phyloP scores from a whole-genome alignment of 2,113 vertebrate genomes.

The Burhinus bistriatus region DNA sequence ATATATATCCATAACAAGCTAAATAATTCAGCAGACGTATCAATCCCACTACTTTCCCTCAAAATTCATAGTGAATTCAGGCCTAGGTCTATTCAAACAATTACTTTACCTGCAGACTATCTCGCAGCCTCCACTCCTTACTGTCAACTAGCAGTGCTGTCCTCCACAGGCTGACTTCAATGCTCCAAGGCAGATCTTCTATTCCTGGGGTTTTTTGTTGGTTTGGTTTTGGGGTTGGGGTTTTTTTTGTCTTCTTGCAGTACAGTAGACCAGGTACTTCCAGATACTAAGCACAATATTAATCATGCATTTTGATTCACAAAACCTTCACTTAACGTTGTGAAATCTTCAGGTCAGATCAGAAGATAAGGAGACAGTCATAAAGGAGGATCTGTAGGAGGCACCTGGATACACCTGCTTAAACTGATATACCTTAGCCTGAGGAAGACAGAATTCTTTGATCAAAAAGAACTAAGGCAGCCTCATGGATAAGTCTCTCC shows the following conservation, averaged over 20 bases:
- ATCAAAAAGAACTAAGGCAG: constrained; percentile 4
- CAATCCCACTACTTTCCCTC: not conserved
- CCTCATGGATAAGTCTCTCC: not conserved
- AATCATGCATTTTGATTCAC: not conserved
- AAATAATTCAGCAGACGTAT: not conserved
- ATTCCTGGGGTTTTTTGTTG: too few species aligned
- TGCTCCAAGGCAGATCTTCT: not conserved
- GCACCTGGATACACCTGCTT: not conserved
- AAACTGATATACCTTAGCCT: not conserved
- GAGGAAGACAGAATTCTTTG: not conserved
- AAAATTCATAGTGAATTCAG: not conserved
- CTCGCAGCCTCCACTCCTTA: not conserved
- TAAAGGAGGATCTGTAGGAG: not conserved
- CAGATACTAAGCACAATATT: not conserved
- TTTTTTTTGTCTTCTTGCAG: not conserved
- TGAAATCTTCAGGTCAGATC: not conserved
- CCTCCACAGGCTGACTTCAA: not conserved
- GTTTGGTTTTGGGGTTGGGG: not conserved
- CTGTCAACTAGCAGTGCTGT: not conserved
- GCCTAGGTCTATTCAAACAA: not conserved
- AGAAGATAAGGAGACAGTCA: not conserved
- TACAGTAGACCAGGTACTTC: not conserved
- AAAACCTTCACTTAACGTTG: not conserved
- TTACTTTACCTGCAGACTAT: not conserved
- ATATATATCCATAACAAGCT: not conserved